phyloP scores from a whole-genome alignment of 2,888 invertebrate species.

The Entomobrya multifasciata region DNA sequence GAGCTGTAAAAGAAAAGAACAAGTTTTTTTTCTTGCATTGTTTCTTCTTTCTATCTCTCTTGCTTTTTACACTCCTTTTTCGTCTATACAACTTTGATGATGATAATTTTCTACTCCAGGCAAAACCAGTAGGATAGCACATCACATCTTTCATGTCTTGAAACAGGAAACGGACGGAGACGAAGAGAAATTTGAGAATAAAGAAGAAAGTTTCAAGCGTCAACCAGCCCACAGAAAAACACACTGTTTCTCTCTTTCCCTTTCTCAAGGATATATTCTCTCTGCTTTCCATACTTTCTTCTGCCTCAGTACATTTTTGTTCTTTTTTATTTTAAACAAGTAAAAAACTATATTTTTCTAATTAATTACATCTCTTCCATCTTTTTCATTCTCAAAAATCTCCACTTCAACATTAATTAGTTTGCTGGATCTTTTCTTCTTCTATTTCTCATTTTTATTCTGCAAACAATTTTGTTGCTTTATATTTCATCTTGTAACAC shows the following conservation, averaged over 20 bases:
- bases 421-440: too few species aligned
- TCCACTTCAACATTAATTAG: conserved; percentile 29
- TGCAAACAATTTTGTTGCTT: background rate
- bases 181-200: conserved; percentile 49
- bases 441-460: background rate
- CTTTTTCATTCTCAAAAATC: conserved; percentile 10
- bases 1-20: conserved; percentile 17
- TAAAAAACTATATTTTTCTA: background rate
- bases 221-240: background rate
- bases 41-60: background rate
- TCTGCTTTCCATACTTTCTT: too few species aligned
- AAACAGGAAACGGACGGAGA: conserved; percentile 62
- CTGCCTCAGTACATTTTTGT: too few species aligned
- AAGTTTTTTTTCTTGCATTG: conserved; percentile 17
- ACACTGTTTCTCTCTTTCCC: too few species aligned
- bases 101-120: too few species aligned
- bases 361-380: background rate
- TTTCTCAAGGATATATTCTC: too few species aligned
- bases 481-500: conserved; percentile 4
- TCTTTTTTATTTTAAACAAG: too few species aligned
- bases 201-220: conserved; percentile 7
- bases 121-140: background rate
- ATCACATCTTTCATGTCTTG: conserved; percentile 54
- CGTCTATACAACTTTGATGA: conserved; percentile 37
- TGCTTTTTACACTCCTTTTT: background rate